Conservation (phyloP, 2,888 invertebrate genomes). For the Axea sp. region DNA sequence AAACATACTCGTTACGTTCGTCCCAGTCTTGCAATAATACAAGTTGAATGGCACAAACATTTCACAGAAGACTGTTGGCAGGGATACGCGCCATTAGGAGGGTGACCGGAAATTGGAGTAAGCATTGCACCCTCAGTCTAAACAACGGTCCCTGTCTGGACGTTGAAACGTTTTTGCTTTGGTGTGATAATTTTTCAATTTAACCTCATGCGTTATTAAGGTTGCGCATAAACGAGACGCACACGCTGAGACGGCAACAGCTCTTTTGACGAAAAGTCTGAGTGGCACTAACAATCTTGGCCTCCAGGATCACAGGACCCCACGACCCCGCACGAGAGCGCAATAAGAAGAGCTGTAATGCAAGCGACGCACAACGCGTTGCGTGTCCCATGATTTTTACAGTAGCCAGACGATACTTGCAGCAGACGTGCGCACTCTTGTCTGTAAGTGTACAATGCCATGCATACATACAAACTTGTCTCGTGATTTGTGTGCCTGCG, state of each 20-base stretch:
- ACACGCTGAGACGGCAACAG: conserved; percentile 64
- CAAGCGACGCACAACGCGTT: conserved; percentile 72
- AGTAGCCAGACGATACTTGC: conserved; percentile 78
- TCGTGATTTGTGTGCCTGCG: conserved; percentile 60
- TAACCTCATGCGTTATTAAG: conserved; percentile 77
- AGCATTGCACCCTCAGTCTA: conserved; percentile 54
- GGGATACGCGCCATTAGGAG: conserved; percentile 29
- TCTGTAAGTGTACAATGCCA: conserved; percentile 52
- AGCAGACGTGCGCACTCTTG: conserved; percentile 49
- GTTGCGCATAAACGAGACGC: conserved; percentile 40
- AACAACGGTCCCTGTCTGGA: conserved; percentile 40
- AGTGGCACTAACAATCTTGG: conserved; percentile 65
- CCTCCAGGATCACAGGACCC: conserved; percentile 48
- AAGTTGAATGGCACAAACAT: conserved; percentile 39
- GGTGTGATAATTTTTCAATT: conserved; percentile 79
- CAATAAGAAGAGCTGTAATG: conserved; percentile 72
- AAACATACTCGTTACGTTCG: conserved; percentile 1
- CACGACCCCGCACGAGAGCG: conserved; percentile 68
- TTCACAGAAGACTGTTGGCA: conserved; percentile 13
- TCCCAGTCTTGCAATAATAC: conserved; percentile 23
- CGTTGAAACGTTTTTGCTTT: conserved; percentile 63
- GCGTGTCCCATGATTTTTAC: conserved; percentile 76
- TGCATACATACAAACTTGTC: conserved; percentile 56
- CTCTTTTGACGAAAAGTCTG: conserved; percentile 71
- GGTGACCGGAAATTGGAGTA: conserved; percentile 56